Percentiles rank a stretch among this genome's conserved stretches.
phyloP scores from a whole-genome alignment of 2,888 invertebrate species.

The Drosophila sordidapex region DNA sequence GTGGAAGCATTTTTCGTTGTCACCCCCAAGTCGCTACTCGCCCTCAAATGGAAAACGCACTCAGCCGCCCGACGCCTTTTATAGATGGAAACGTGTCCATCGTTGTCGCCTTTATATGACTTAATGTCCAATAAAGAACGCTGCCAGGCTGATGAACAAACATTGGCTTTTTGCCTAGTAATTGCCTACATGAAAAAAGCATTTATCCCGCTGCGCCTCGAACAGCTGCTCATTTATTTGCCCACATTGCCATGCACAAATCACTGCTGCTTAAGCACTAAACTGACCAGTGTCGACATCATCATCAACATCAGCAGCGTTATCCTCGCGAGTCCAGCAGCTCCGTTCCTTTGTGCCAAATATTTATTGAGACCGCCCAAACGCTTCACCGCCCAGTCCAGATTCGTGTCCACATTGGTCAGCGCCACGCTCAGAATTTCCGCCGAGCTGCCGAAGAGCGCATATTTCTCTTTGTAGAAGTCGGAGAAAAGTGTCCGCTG shows the following conservation, averaged over 20 bases:
- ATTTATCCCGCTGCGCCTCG: constrained; percentile 67
- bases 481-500: constrained; percentile 58
- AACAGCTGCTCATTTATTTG: constrained; percentile 37
- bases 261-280: constrained; percentile 38
- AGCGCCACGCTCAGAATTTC: constrained; percentile 61
- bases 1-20: constrained; percentile 62
- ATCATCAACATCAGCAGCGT: constrained; percentile 17
- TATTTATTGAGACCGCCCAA: constrained; percentile 62
- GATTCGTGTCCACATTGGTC: constrained; percentile 69
- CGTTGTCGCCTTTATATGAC: constrained; percentile 54
- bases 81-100: constrained; percentile 44
- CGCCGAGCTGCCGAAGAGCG: constrained; percentile 60
- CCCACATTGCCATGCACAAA: constrained; percentile 20
- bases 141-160: constrained; percentile 17
- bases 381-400: constrained; percentile 77
- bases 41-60: constrained; percentile 52
- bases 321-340: constrained; percentile 26
- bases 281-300: constrained; percentile 32
- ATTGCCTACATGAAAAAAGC: constrained; percentile 73
- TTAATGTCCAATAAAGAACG: constrained; percentile 72
- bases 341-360: constrained; percentile 57
- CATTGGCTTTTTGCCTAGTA: constrained; percentile 71
- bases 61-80: constrained; percentile 46
- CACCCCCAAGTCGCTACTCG: constrained; percentile 23
- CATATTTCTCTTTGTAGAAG: constrained; percentile 55